Base-by-base conservation (phyloP, 2,888 invertebrate genomes). In the Noctua pronuba region DNA sequence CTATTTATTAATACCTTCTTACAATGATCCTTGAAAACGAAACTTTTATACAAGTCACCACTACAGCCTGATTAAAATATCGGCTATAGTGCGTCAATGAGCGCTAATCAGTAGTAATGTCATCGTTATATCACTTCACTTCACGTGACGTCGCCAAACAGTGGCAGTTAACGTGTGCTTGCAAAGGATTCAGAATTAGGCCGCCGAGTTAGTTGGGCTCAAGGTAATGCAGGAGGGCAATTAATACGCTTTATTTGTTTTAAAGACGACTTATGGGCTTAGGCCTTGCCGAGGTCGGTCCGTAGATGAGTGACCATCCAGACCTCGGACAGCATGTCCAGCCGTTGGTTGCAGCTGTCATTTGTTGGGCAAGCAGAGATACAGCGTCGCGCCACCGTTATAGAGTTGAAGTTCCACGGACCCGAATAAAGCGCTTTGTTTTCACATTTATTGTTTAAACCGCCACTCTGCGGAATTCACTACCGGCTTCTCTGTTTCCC, bases 111-210 rank as follows among this genome's bases (percentile, higher is more conserved):
- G 11, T 46, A 82, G 77, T 84, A 83, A 64, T 85, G 79, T 65
- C 82, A 79, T 60, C 24, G 41, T 77, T 77, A 69, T 71, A 44
- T 70, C 24, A 38, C 38, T 87, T 88, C 73, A 44, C 82, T 88
- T 88, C 70, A n/a, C 86, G 62, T n/a, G 21, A 41, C 24, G 8
- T 31, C 70, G 88, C 73, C 60, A 74, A 77, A 64, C 44, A 38
- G 16, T 1, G 35, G 4, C 58, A 35, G 44, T 87, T 86, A 83
- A 55, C 86, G 60, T 18, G 38, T 79, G 28, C 2, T 11, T 67
- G 86, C 73, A 72, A 86, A 86, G 73, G 71, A 66, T 78, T 69
- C 80, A 82, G 83, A 91, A 89, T 88, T 90, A 90, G 90, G 85
- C 62, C 92, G 49, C 73, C 78, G n/a, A 49, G 72, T 75, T 71